A percentile compares a stretch with the other conserved stretches of the same genome.
Evolutionary conservation across 2,113 vertebrate genomes (phyloP).

Genomic region (Psammodynastes pulverulentus): DNA sequence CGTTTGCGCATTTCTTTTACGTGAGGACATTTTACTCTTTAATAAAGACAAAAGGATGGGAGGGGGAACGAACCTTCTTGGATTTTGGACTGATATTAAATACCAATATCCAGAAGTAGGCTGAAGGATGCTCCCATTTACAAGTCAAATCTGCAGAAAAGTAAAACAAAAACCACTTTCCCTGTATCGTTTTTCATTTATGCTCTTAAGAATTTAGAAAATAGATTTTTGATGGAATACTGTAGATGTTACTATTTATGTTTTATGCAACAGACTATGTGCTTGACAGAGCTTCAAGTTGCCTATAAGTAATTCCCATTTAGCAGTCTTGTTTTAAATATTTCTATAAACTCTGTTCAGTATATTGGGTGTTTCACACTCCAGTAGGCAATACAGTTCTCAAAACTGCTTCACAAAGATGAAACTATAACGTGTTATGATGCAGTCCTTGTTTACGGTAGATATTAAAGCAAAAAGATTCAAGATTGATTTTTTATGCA

Average conservation of each 20-base stretch:
- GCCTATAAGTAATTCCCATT: not conserved
- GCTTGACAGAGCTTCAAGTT: not conserved
- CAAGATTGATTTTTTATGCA: not conserved
- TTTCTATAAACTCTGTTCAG: not conserved
- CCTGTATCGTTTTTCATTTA: not conserved
- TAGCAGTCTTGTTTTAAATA: not conserved
- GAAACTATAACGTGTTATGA: not conserved
- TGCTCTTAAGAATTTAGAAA: not conserved
- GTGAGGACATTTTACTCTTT: not conserved
- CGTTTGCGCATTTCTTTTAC: not conserved
- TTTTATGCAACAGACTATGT: not conserved
- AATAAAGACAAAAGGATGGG: not conserved
- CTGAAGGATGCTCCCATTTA: not conserved
- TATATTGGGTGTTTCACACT: not conserved
- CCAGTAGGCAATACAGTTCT: not conserved
- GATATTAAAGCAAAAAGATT: not conserved
- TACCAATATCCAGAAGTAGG: not conserved
- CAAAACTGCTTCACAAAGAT: not conserved
- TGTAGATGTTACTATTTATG: not conserved
- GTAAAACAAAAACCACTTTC: not conserved
- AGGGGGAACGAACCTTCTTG: not conserved
- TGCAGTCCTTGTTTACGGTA: not conserved
- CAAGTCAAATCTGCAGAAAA: not conserved
- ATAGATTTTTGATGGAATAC: not conserved
- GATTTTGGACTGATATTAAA: not conserved